phyloP scores from a whole-genome alignment of 2,888 invertebrate genomes.

The Luffia ferchaultella region DNA sequence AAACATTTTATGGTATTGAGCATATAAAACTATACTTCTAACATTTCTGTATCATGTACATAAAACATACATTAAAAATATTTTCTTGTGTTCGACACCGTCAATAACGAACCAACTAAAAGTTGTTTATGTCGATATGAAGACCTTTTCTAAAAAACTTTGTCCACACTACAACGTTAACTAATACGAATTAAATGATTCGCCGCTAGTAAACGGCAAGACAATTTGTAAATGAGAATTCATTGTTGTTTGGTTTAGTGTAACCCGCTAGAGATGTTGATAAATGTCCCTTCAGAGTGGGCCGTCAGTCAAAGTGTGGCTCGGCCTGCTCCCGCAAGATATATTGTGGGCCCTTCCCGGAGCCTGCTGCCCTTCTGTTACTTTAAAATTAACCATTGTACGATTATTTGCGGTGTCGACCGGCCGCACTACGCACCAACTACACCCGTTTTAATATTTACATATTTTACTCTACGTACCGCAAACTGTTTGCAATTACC shows the following conservation, averaged over 20 bases:
- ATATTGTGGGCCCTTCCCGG: constrained; percentile 60
- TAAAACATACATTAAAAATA: too few species aligned
- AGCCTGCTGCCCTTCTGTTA: constrained; percentile 42
- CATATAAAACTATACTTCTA: too few species aligned
- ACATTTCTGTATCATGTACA: too few species aligned
- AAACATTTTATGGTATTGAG: too few species aligned
- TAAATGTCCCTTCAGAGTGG: constrained; percentile 63
- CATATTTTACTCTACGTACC: background rate
- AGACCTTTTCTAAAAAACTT: too few species aligned
- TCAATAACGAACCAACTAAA: too few species aligned
- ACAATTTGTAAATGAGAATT: constrained; percentile 65
- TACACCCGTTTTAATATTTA: background rate
- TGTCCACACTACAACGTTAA: too few species aligned
- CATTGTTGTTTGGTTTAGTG: constrained; percentile 64
- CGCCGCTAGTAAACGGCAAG: constrained; percentile 40
- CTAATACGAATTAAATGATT: background rate
- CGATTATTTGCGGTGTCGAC: background rate
- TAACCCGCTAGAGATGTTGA: constrained; percentile 63
- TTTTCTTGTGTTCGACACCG: too few species aligned
- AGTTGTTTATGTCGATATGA: too few species aligned
- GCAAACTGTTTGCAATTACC: background rate
- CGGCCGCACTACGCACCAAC: too few species aligned
- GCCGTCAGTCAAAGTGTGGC: constrained; percentile 65
- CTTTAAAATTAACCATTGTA: constrained; percentile 52
- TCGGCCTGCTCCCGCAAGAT: constrained; percentile 64